Conservation (phyloP, 1,140 invertebrate species). For the Ceratina australensis region DNA sequence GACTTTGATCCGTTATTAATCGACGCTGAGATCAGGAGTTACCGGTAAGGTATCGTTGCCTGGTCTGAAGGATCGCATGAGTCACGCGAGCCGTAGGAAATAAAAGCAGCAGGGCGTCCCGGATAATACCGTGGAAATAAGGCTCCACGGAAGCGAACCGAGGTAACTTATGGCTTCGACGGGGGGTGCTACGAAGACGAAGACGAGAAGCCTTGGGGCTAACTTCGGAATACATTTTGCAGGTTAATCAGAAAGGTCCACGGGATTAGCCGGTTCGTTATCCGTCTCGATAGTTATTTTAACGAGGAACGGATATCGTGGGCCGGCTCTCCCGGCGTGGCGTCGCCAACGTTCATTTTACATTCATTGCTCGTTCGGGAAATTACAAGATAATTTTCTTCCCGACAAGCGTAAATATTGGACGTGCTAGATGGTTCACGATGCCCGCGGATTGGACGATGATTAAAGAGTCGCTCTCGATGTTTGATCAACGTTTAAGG, state of each 20-base stretch:
- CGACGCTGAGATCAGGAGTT: background rate
- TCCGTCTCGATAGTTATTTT: conserved; percentile 9
- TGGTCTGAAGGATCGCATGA: background rate
- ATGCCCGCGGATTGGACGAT: too few relatives aligned
- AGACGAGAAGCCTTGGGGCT: background rate
- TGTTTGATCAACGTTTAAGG: too few relatives aligned
- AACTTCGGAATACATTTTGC: background rate
- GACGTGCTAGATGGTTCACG: too few relatives aligned
- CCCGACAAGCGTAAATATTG: too few relatives aligned
- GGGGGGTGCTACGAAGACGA: background rate
- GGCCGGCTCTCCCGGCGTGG: too few relatives aligned
- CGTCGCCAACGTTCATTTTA: too few relatives aligned
- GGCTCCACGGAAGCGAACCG: background rate
- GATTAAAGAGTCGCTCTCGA: too few relatives aligned
- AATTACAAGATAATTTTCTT: too few relatives aligned
- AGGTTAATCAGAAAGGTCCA: background rate
- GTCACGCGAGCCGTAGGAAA: background rate
- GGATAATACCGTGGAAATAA: background rate
- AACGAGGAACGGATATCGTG: background rate
- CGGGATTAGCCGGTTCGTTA: conserved; percentile 3
- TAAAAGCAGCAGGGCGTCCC: background rate
- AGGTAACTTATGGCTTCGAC: background rate
- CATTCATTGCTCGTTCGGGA: too few relatives aligned
- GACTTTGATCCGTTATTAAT: background rate
- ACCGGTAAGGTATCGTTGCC: background rate